phyloP scores from a whole-genome alignment of 2,888 invertebrate genomes.

The Tholera decimalis region DNA sequence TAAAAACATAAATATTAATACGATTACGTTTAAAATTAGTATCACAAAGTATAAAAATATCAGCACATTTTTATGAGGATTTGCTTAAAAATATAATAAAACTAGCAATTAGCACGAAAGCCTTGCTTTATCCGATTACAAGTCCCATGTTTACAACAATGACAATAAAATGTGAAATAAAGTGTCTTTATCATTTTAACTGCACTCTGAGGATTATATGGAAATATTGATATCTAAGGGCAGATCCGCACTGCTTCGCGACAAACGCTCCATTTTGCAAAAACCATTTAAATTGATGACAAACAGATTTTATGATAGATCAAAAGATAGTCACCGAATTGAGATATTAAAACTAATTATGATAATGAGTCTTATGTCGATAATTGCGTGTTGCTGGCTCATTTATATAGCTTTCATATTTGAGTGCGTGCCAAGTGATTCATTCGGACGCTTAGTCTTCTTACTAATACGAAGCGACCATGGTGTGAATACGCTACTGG shows the following conservation, averaged over 20 bases:
- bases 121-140: constrained; percentile 32
- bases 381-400: constrained; percentile 14
- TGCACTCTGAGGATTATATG: constrained; percentile 63
- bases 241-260: constrained; percentile 25
- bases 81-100: constrained; percentile 25
- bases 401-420: background rate
- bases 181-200: constrained; percentile 59
- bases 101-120: constrained; percentile 12
- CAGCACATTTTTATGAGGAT: constrained; percentile 38
- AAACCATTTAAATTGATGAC: background rate
- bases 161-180: constrained; percentile 59
- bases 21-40: constrained; percentile 38
- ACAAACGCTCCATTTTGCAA: background rate
- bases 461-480: too few species aligned
- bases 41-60: constrained; percentile 45
- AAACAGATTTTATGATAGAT: constrained; percentile 11
- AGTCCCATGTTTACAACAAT: constrained; percentile 49
- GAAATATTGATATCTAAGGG: constrained; percentile 53
- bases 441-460: background rate
- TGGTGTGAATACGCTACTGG: too few species aligned
- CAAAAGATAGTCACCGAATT: background rate
- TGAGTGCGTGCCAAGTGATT: constrained; percentile 9
- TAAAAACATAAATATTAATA: constrained; percentile 8
- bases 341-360: constrained; percentile 34
- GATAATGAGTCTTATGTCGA: constrained; percentile 7